These are phyloP conservation scores for Hippocampus guttulatus DNA, from an alignment of 2,113 vertebrate genomes.

Conservation along the genomic window DNA sequence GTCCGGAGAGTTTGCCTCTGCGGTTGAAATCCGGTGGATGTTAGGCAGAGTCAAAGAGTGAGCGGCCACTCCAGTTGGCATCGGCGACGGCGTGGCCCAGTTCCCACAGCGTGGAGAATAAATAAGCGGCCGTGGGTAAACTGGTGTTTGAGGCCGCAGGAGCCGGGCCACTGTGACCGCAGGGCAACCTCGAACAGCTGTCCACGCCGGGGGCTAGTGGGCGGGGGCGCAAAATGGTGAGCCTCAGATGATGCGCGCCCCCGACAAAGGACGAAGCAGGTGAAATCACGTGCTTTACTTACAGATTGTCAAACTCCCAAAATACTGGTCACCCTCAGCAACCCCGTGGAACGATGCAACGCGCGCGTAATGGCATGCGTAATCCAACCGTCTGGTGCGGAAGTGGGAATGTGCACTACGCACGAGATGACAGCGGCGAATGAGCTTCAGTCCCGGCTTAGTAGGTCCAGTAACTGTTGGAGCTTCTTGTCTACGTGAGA, in stretches of 20 bases:
- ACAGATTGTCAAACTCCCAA: slow-evolving; percentile 42
- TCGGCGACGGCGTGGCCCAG: slow-evolving; percentile 64
- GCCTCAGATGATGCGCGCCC: slow-evolving; percentile 59
- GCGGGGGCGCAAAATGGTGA: slow-evolving; percentile 52
- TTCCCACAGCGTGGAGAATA: slow-evolving; percentile 52
- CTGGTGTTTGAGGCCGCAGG: slow-evolving; percentile 44
- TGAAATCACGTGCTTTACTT: slow-evolving; percentile 68
- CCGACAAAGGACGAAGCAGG: slow-evolving; percentile 66
- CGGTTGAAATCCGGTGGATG: slow-evolving; percentile 63
- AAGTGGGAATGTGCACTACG: not conserved
- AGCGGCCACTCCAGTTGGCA: slow-evolving; percentile 67
- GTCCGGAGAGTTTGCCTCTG: slow-evolving; percentile 59
- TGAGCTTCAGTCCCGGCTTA: slow-evolving; percentile 49
- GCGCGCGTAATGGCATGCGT: slow-evolving; percentile 55
- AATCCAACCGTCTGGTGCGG: slow-evolving; percentile 25
- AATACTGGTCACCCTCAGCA: slow-evolving; percentile 45
- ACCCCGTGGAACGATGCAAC: slow-evolving; percentile 23
- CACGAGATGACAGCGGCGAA: slow-evolving; percentile 11
- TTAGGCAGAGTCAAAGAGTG: slow-evolving; percentile 64
- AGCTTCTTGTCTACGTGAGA: slow-evolving; percentile 53
- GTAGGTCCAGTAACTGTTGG: slow-evolving; percentile 44
- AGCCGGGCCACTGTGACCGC: slow-evolving; percentile 66
- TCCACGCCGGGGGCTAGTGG: slow-evolving; percentile 57
- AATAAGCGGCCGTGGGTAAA: slow-evolving; percentile 33
- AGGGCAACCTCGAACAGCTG: slow-evolving; percentile 68